Evolutionary conservation across 2,113 vertebrate species (phyloP), one percentile per base, ranked within the genome.

Genomic region (Oreochromis tanganicae): DNA sequence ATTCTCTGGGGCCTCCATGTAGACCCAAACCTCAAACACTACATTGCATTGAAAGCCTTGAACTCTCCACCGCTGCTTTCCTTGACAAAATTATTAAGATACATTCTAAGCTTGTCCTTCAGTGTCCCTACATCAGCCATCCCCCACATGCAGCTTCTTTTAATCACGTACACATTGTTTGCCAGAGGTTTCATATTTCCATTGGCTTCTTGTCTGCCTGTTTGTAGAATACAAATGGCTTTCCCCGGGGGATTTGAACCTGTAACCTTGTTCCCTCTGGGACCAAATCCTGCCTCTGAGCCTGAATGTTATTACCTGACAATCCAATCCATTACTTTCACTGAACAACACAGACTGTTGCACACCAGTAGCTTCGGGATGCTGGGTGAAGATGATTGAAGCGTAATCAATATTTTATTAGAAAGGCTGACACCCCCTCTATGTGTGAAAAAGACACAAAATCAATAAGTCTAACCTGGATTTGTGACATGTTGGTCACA

Each of bases 321-420:
- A 50, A 61, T 48, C 27, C 63, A 59, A 66, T 19, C 9, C 13
- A 3, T 63, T 11, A 24, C 4, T 38, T 27, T 46, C 13, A 2
- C 79, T 36, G 59, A 63, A 21, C 78, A 48, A 7, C 56, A 54
- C 55, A 43, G 36, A 4, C 8, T 6, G 71, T 48, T 87, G 57
- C 81, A 85, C 81, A 71, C 21, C 9, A 55, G 12, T 7, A 17
- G 81, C 32, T 83, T 43, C 4, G 4, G 17, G 19, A 75, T 6
- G 66, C 55, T 4, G 24, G 32, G 5, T 27, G 4, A 38, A 85
- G 80, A 87, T 59, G 81, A 90, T 34, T 81, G 63, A 85, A n/a
- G 19, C 2, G 9, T 80, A 80, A 89, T 94, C 92, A 12, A 88
- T 93, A 83, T 52, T 84, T 82, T 87, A 84, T 86, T 66, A 86